Conservation (phyloP, 2,888 invertebrate species). For the Erpobdella octoculata region DNA sequence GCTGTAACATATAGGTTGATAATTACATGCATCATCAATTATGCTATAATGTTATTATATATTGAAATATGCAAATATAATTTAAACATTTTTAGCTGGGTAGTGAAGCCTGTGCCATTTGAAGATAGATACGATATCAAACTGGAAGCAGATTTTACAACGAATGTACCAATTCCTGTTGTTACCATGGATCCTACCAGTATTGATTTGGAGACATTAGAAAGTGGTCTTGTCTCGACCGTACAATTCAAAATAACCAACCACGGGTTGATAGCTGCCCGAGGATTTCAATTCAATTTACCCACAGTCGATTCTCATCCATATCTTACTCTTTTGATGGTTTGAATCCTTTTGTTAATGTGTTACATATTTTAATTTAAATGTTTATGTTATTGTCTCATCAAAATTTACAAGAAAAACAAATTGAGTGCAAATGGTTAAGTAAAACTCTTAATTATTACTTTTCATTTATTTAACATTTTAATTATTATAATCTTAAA, state of each 20-base stretch:
- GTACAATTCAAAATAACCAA: slow-evolving; percentile 38
- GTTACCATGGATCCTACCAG: slow-evolving; percentile 36
- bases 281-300: slow-evolving; percentile 37
- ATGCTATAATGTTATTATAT: neutral
- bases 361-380: slow-evolving; percentile 2
- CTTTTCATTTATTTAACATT: neutral
- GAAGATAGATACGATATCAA: slow-evolving; percentile 40
- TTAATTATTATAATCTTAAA: too few relatives aligned
- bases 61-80: neutral
- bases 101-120: slow-evolving; percentile 38
- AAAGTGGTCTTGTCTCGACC: slow-evolving; percentile 26
- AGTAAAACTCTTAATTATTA: neutral
- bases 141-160: slow-evolving; percentile 40
- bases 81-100: slow-evolving; percentile 33
- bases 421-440: neutral
- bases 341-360: slow-evolving; percentile 31
- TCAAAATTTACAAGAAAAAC: neutral
- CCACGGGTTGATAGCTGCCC: slow-evolving; percentile 41
- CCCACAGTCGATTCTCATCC: slow-evolving; percentile 37
- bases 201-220: slow-evolving; percentile 31
- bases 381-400: slow-evolving; percentile 28
- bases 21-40: neutral
- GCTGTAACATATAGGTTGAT: slow-evolving; percentile 27
- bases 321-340: slow-evolving; percentile 37
- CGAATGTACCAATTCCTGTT: slow-evolving; percentile 42